A percentile compares a stretch with the other conserved stretches of the same genome.
Conservation (phyloP, 2,888 invertebrate species). For the Lumbricus terrestris region DNA sequence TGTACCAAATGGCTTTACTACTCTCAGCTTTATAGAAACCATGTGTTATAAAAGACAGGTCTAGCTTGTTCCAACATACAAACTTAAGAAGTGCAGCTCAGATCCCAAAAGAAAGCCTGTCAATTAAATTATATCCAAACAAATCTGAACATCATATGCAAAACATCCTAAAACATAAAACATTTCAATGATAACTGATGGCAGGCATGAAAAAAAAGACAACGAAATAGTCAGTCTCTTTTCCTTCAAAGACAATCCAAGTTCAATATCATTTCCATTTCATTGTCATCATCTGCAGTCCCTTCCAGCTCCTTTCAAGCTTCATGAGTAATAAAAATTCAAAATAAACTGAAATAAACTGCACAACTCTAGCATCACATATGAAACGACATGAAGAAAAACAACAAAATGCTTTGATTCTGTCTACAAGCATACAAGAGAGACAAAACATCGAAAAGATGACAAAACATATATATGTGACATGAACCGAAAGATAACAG, state of each 20-base stretch:
- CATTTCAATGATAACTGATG: background rate
- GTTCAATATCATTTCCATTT: background rate
- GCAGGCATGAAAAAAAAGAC: background rate
- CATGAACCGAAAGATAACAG: background rate
- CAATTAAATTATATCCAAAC: background rate
- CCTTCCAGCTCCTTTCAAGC: background rate
- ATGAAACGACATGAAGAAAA: background rate
- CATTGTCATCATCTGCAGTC: background rate
- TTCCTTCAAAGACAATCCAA: background rate
- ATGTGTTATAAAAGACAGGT: background rate
- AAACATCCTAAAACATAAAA: background rate
- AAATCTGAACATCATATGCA: background rate
- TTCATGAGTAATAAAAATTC: background rate
- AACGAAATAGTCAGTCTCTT: background rate
- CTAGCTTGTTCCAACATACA: background rate
- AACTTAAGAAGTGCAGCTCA: background rate
- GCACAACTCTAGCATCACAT: background rate
- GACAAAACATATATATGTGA: background rate
- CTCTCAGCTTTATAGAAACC: background rate
- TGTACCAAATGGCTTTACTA: background rate
- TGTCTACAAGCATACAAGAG: background rate
- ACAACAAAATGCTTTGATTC: background rate
- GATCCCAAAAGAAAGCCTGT: background rate
- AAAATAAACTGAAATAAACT: too few species aligned
- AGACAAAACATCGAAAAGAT: background rate